phyloP scores from a whole-genome alignment of 2,797 vertebrate species.

The Dipus sagitta region DNA sequence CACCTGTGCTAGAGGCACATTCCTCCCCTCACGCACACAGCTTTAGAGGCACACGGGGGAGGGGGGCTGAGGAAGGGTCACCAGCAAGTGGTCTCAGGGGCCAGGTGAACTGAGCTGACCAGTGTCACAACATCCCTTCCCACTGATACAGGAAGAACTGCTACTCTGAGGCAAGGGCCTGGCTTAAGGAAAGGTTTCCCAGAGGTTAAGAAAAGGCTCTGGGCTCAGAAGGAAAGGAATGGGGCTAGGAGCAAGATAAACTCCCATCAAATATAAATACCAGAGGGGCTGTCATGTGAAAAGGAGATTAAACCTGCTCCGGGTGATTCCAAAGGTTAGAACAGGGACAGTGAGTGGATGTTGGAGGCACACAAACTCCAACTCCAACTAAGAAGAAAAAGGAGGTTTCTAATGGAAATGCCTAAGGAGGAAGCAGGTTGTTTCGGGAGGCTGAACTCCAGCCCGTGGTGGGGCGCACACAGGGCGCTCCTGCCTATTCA shows the following conservation, averaged over 20 bases:
- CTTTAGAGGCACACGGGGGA: not conserved
- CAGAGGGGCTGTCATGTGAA: constrained; percentile 42
- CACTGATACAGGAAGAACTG: not conserved
- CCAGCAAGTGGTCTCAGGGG: not conserved
- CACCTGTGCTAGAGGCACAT: not conserved
- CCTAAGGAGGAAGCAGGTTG: not conserved
- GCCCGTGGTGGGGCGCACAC: not conserved
- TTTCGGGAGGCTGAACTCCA: not conserved
- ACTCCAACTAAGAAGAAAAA: not conserved
- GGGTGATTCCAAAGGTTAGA: constrained; percentile 15
- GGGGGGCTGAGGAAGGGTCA: not conserved
- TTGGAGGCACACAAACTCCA: constrained; percentile 33
- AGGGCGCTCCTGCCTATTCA: not conserved
- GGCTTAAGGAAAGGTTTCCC: not conserved
- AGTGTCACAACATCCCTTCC: not conserved
- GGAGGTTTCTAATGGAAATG: not conserved
- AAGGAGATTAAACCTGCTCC: constrained; percentile 27
- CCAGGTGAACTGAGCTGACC: not conserved
- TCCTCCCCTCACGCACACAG: not conserved
- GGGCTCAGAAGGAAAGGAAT: not conserved
- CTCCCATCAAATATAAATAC: constrained; percentile 1
- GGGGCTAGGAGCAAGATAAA: not conserved
- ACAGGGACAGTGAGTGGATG: not conserved
- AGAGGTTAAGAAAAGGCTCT: not conserved
- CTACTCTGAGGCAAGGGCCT: not conserved